Base-by-base conservation (phyloP, 2,797 vertebrate genomes). In the Pseudochaenichthys georgianus region DNA sequence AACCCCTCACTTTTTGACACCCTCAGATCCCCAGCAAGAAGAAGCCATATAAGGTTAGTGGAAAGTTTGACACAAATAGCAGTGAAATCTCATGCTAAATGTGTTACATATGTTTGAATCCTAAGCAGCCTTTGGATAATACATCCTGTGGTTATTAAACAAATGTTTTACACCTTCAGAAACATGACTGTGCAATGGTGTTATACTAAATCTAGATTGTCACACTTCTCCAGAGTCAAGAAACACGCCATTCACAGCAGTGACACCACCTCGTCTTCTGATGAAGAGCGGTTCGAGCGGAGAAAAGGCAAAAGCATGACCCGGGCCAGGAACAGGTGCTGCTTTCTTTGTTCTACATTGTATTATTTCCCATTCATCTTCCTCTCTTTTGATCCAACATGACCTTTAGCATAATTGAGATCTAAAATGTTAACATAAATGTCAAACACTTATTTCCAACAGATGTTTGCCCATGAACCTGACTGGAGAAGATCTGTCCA, bases 161-260 rank as follows among this genome's bases (percentile, higher is more conserved):
- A 17, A 6, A 0, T 12, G 46, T 63, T 55, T 46, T 38, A 38
- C 34, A 38, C 31, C 5, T 23, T 3, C 46, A 48, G 23, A 10
- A 15, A 48, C 16, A 17, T 76, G 16, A 58, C 16, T 34, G 55
- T 19, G 1, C 16, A 45, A 38, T 65, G 52, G 9, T 23, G 42
- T 65, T 51, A 59, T 13, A 6, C 46, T 86, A 9, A 78, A 34
- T 68, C 9, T 52, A n/a, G 42, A 59, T 68, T 83, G 3, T 81
- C 52, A 15, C 64, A 16, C 34, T 45, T 65, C 61, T 57, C 7
- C 72, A 99, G 98, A 94, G 96, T 99, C 91, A 99, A 99, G 95
- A 99, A 99, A 89, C 98, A 99, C 47, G 98, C 98, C 80, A 99
- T 99, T 90, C 98, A 99, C 90, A 99, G 98, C 93, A 99, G 98